Evolutionary conservation across 2,113 vertebrate genomes (phyloP).

Genomic region (Caranx ignobilis): DNA sequence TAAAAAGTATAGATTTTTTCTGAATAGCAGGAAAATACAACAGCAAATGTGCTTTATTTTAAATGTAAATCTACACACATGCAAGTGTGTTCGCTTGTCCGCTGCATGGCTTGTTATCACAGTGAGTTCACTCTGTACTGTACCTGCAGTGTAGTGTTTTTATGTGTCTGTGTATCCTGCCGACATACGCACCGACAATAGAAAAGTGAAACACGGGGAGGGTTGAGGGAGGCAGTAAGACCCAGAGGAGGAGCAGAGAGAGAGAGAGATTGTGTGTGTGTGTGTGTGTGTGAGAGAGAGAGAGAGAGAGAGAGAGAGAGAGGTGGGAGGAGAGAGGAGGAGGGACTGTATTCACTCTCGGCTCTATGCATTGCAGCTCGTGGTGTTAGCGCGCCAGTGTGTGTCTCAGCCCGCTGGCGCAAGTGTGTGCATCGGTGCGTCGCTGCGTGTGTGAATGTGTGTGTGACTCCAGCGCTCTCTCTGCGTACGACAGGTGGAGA

Average conservation of each 20-base stretch:
- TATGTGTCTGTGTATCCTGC: not conserved
- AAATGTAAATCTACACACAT: not conserved
- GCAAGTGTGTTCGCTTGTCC: not conserved
- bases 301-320: conserved; percentile 57
- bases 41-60: not conserved
- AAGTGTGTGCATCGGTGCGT: conserved; percentile 63
- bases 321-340: conserved; percentile 65
- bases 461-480: conserved; percentile 73
- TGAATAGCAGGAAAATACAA: no score
- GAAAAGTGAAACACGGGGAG: conserved; percentile 31
- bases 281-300: conserved; percentile 35
- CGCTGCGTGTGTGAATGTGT: conserved; percentile 66
- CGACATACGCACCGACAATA: conserved; percentile 5
- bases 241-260: conserved; percentile 74
- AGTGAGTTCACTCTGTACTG: not conserved
- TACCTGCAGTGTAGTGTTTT: not conserved
- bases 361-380: conserved; percentile 65
- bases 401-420: conserved; percentile 65
- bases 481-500: conserved; percentile 80
- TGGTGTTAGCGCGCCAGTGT: conserved; percentile 67
- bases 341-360: conserved; percentile 66
- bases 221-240: conserved; percentile 71
- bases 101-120: not conserved
- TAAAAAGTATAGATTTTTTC: no score
- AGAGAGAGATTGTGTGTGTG: conserved; percentile 37